phyloP scores from a whole-genome alignment of 2,797 vertebrate species.

The Limnodromus scolopaceus region DNA sequence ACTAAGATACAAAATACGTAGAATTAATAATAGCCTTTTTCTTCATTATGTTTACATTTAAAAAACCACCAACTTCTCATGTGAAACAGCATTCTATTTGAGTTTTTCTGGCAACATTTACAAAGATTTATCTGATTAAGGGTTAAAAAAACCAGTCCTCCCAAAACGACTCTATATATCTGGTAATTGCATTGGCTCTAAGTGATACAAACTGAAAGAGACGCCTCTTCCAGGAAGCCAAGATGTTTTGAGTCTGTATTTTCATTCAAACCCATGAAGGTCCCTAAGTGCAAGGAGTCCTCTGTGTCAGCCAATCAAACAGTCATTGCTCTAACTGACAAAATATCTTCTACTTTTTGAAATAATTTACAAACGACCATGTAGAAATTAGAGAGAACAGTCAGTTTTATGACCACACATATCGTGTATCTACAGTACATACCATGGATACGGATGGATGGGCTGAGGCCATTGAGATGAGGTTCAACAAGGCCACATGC shows the following conservation, averaged over 20 bases:
- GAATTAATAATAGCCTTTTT: background rate
- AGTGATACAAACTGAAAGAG: background rate
- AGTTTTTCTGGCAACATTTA: background rate
- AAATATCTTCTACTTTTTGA: background rate
- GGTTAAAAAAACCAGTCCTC: background rate
- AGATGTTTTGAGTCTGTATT: background rate
- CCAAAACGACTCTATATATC: background rate
- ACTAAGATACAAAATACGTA: background rate
- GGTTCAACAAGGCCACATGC: background rate
- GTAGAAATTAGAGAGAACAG: background rate
- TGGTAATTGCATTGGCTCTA: background rate
- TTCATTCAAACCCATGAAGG: background rate
- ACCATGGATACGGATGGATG: background rate
- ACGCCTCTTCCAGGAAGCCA: background rate
- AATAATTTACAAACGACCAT: background rate
- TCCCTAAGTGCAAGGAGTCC: background rate
- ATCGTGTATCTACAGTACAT: background rate
- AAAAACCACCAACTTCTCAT: background rate
- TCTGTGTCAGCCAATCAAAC: background rate
- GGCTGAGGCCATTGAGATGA: accelerated
- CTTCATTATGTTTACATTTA: background rate
- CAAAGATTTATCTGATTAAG: background rate
- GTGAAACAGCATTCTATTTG: background rate
- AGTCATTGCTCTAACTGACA: background rate
- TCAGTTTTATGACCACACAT: background rate